These are phyloP conservation scores for Prionace glauca DNA, from an alignment of 2,797 vertebrate species.

Conservation along the genomic window DNA sequence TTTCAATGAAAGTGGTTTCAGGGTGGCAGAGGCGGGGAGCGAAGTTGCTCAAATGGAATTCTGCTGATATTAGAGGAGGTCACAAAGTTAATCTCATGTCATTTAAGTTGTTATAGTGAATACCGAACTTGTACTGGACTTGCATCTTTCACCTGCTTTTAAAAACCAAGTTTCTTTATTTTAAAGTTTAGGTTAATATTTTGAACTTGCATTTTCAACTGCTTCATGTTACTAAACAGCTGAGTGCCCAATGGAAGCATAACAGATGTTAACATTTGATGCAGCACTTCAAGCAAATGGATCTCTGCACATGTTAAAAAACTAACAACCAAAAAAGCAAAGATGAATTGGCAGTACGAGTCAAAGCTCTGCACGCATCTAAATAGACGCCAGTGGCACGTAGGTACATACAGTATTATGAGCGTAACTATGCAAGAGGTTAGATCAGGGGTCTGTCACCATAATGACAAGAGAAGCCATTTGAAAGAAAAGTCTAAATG, in stretches of 20 bases:
- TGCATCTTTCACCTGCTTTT: not conserved
- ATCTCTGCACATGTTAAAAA: not conserved
- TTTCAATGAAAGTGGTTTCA: not conserved
- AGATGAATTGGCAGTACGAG: not conserved
- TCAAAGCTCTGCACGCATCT: not conserved
- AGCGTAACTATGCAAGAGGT: not conserved
- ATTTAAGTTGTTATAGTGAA: not conserved
- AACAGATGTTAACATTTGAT: not conserved
- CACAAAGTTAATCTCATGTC: not conserved
- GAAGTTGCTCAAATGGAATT: not conserved
- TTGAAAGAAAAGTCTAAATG: not conserved
- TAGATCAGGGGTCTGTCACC: not conserved
- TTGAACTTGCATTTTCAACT: not conserved
- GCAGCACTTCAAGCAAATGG: not conserved
- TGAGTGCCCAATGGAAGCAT: not conserved
- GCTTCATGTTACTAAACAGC: not conserved
- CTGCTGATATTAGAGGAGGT: not conserved
- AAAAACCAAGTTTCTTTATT: not conserved
- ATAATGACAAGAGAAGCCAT: not conserved
- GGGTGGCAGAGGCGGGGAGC: not conserved
- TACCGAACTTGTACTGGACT: not conserved
- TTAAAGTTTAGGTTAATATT: no score
- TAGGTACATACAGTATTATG: not conserved
- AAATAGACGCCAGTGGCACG: not conserved
- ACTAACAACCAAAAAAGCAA: not conserved